Conservation (phyloP, 2,797 vertebrate species). For the Coreius guichenoti region DNA sequence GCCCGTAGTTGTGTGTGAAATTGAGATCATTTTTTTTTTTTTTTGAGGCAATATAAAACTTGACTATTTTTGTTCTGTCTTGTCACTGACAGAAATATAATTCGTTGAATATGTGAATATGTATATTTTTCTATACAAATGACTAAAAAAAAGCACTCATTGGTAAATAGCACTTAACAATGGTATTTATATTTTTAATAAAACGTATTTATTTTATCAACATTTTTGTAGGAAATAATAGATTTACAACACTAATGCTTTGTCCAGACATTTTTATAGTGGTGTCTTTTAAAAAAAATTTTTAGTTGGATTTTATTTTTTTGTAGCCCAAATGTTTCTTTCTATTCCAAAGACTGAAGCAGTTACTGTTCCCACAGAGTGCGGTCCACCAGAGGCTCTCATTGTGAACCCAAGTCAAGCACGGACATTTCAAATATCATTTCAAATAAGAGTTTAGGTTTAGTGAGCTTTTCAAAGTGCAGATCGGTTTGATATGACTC, state of each 20-base stretch:
- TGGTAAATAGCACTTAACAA: conserved; percentile 88
- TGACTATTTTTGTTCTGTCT: conserved; percentile 72
- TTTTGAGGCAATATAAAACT: conserved; percentile 71
- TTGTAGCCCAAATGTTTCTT: conserved; percentile 54
- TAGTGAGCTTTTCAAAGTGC: conserved; percentile 73
- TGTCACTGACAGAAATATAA: conserved; percentile 77
- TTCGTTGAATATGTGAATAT: conserved; percentile 84
- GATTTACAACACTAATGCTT: conserved; percentile 87
- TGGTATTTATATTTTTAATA: conserved; percentile 88
- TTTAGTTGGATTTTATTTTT: conserved; percentile 55
- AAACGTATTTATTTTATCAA: conserved; percentile 87
- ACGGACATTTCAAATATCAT: conserved; percentile 64
- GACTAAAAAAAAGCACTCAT: conserved; percentile 85
- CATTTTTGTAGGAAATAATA: conserved; percentile 86
- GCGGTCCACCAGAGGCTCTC: conserved; percentile 86
- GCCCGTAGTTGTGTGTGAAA: conserved; percentile 63
- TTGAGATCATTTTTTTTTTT: conserved; percentile 16
- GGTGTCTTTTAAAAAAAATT: conserved; percentile 74
- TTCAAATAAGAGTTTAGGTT: conserved; percentile 53
- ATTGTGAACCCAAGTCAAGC: conserved; percentile 66
- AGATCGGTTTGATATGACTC: conserved; percentile 65
- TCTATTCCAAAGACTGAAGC: conserved; percentile 85
- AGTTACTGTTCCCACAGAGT: conserved; percentile 75
- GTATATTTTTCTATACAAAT: conserved; percentile 87
- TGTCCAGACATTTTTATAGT: conserved; percentile 81